Conservation (phyloP, 2,888 invertebrate species). For the Sepioteuthis lessoniana region DNA sequence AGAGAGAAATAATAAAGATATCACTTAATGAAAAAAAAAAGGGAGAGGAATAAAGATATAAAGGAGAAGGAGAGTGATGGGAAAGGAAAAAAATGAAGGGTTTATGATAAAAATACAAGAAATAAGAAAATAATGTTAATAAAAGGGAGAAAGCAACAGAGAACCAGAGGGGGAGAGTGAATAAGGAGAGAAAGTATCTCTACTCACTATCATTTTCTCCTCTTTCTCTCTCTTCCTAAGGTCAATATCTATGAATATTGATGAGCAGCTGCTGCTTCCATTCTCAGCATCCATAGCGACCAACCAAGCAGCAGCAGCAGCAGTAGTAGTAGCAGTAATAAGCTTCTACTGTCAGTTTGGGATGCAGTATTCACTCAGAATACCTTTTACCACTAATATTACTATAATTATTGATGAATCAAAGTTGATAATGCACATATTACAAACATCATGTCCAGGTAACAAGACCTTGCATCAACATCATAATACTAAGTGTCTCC, state of each 20-base stretch:
- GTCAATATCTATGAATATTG: not conserved
- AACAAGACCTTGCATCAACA: no score
- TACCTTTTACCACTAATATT: not conserved
- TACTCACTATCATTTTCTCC: constrained; percentile 50
- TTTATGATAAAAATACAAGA: not conserved
- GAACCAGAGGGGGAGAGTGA: constrained; percentile 47
- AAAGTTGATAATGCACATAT: not conserved
- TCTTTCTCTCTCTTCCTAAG: not conserved
- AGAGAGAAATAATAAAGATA: not conserved
- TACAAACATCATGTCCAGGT: not conserved
- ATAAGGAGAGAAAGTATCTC: constrained; percentile 60
- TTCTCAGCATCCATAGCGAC: not conserved
- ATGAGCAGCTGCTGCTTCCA: constrained; percentile 33
- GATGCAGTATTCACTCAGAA: constrained; percentile 16
- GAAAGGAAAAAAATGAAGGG: not conserved
- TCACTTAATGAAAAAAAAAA: not conserved
- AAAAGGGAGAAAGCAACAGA: not conserved
- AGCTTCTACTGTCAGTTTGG: not conserved
- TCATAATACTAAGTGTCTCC: not conserved
- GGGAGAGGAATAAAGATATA: constrained; percentile 41
- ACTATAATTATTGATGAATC: constrained; percentile 8
- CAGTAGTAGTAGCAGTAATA: not conserved
- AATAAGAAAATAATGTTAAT: not conserved
- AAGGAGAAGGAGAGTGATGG: not conserved
- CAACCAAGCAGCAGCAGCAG: not conserved